Conservation (phyloP, 2,113 vertebrate species). For the Pyrgilauda ruficollis region DNA sequence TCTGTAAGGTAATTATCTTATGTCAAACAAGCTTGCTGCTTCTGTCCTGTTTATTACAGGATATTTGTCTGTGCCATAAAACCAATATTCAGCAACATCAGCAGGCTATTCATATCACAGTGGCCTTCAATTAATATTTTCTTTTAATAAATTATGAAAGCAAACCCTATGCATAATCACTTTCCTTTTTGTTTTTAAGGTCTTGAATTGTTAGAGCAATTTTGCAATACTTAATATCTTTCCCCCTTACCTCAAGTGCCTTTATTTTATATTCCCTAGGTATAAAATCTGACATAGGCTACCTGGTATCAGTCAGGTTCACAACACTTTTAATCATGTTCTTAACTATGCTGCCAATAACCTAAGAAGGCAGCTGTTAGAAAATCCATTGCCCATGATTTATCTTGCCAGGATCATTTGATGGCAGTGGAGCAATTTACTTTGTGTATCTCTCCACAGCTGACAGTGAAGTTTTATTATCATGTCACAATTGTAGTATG, state of each 20-base stretch:
- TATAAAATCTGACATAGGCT: neutral
- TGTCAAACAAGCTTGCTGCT: neutral
- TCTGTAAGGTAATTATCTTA: neutral
- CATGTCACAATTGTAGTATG: neutral
- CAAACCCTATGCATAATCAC: neutral
- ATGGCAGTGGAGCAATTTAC: neutral
- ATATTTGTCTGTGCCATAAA: neutral
- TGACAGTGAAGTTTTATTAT: slow-evolving; percentile 37
- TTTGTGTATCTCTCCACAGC: slow-evolving; percentile 1
- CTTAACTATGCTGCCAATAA: neutral
- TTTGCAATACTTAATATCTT: neutral
- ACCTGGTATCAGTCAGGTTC: neutral
- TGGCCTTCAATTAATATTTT: neutral
- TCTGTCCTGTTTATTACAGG: neutral
- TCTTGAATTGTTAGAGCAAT: neutral
- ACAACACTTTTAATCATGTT: neutral
- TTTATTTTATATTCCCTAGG: neutral
- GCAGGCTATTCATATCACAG: neutral
- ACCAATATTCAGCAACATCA: neutral
- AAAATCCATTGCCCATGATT: slow-evolving; percentile 22
- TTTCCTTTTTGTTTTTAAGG: neutral
- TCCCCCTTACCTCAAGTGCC: neutral
- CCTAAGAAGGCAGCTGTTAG: neutral
- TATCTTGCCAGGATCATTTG: neutral
- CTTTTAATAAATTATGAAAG: neutral